These are phyloP conservation scores for Colius striatus DNA, from an alignment of 2,113 vertebrate species.

Conservation along the genomic window DNA sequence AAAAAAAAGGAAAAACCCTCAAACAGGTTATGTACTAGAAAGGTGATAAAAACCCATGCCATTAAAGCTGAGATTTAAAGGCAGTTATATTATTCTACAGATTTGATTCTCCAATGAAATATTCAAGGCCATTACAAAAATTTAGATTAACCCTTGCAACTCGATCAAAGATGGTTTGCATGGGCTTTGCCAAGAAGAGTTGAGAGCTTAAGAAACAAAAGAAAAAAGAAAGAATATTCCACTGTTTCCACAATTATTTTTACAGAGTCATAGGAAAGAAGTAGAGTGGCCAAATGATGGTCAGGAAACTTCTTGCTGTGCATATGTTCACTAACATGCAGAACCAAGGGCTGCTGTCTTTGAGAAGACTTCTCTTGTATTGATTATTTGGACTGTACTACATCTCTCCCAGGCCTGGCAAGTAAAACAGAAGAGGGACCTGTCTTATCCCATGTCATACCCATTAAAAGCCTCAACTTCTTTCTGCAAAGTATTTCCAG, in stretches of 20 bases:
- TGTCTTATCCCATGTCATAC: background rate
- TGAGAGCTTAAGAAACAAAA: background rate
- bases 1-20: background rate
- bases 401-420: background rate
- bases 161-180: background rate
- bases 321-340: background rate
- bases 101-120: background rate
- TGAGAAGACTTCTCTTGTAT: background rate
- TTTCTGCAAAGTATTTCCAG: background rate
- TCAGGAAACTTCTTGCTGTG: background rate
- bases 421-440: background rate
- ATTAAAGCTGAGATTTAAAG: background rate
- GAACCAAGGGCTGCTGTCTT: background rate
- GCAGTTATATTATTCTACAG: background rate
- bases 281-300: accelerated
- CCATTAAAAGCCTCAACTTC: background rate
- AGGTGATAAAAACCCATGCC: background rate
- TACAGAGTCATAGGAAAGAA: background rate
- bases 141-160: background rate
- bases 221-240: background rate
- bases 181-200: background rate
- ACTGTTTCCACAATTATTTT: background rate
- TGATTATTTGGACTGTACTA: background rate
- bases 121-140: background rate
- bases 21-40: background rate